Percentiles rank a stretch among this genome's conserved stretches.
Conservation (phyloP, 2,797 vertebrate genomes). For the Mustela erminea region DNA sequence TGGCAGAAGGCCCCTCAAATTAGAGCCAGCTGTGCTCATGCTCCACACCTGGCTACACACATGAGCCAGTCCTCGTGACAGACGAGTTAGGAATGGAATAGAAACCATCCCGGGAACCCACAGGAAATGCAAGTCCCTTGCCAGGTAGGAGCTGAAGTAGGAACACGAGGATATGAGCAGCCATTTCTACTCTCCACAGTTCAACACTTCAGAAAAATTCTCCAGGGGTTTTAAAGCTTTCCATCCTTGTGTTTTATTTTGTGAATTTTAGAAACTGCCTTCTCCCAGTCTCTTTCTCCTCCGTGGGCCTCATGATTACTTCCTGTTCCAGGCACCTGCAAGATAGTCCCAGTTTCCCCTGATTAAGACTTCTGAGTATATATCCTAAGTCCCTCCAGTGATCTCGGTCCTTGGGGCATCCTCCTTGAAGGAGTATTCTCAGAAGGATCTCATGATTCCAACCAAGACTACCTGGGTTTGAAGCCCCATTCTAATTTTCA, state of each 20-base stretch:
- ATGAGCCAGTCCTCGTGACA: background rate
- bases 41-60: constrained; percentile 51
- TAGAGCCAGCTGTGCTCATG: constrained; percentile 62
- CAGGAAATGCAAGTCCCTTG: constrained; percentile 3
- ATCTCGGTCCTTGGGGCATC: background rate
- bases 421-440: background rate
- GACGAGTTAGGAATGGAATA: background rate
- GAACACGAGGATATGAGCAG: background rate
- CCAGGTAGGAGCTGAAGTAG: constrained; percentile 19
- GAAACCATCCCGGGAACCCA: constrained; percentile 19
- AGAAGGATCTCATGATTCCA: background rate
- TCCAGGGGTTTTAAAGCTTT: background rate
- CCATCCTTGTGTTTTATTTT: background rate
- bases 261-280: background rate
- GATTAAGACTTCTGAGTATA: background rate
- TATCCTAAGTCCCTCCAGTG: background rate
- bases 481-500: background rate
- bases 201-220: background rate
- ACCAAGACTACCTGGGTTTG: background rate
- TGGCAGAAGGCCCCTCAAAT: constrained; percentile 15
- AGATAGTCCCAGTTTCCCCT: background rate
- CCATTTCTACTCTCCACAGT: background rate
- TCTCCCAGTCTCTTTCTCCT: background rate
- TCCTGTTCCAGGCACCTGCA: constrained; percentile 38
- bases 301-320: background rate